These are phyloP conservation scores for Linnaemya vulpina DNA, from an alignment of 2,888 invertebrate genomes.

Conservation along the genomic window DNA sequence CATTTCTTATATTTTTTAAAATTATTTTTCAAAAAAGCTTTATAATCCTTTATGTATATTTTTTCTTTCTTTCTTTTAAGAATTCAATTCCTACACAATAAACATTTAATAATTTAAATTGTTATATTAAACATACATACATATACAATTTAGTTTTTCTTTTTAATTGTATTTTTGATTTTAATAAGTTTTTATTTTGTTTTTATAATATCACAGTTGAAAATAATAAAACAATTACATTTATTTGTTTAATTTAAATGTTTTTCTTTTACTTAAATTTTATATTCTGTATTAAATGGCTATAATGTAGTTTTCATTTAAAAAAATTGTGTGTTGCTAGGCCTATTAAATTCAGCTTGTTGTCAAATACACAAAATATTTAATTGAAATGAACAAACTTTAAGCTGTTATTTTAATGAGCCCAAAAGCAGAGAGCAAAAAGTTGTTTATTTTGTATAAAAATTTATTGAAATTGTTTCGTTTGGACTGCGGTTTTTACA, in stretches of 20 bases:
- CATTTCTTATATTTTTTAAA: slow-evolving; percentile 59
- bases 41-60: slow-evolving; percentile 19
- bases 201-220: slow-evolving; percentile 75
- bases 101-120: slow-evolving; percentile 52
- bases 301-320: slow-evolving; percentile 16
- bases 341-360: slow-evolving; percentile 25
- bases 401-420: slow-evolving; percentile 29
- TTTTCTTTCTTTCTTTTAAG: slow-evolving; percentile 49
- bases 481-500: slow-evolving; percentile 16
- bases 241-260: slow-evolving; percentile 53
- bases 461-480: slow-evolving; percentile 19
- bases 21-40: slow-evolving; percentile 61
- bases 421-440: slow-evolving; percentile 19
- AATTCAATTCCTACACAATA: slow-evolving; percentile 71
- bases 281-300: slow-evolving; percentile 26
- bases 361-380: slow-evolving; percentile 4
- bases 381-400: slow-evolving; percentile 7
- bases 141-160: slow-evolving; percentile 33
- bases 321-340: slow-evolving; percentile 41
- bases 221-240: slow-evolving; percentile 73
- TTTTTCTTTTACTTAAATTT: slow-evolving; percentile 46
- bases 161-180: slow-evolving; percentile 44
- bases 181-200: slow-evolving; percentile 57
- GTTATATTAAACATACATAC: slow-evolving; percentile 40
- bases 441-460: slow-evolving; percentile 6